phyloP scores from a whole-genome alignment of 2,113 vertebrate species.

The Caretta caretta region DNA sequence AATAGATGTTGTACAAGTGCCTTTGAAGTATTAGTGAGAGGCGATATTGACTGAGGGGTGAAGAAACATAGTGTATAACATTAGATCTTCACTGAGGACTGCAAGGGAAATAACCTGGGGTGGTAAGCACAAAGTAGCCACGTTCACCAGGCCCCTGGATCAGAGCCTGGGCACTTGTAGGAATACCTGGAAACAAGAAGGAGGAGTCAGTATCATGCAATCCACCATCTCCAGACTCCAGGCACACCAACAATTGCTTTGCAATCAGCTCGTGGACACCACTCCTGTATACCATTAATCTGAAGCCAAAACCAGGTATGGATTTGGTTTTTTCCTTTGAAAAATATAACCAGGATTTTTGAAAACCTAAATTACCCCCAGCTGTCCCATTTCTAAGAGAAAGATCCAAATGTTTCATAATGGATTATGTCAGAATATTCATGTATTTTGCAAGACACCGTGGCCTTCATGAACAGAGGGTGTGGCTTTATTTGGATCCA shows the following conservation, averaged over 20 bases:
- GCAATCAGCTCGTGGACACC: not conserved
- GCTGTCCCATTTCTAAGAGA: not conserved
- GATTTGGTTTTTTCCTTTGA: not conserved
- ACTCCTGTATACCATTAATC: not conserved
- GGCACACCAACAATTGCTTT: not conserved
- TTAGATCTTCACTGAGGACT: not conserved
- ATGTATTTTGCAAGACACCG: not conserved
- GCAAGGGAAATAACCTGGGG: not conserved
- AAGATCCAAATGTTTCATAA: not conserved
- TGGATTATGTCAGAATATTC: not conserved
- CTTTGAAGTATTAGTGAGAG: not conserved
- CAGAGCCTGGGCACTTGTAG: not conserved
- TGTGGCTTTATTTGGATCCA: not conserved
- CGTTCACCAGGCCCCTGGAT: not conserved
- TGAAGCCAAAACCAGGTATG: not conserved
- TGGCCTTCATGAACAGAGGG: not conserved
- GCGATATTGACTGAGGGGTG: not conserved
- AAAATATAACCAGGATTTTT: not conserved
- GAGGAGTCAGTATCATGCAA: not conserved
- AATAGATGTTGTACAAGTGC: not conserved
- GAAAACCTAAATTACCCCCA: not conserved
- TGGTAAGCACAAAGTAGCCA: not conserved
- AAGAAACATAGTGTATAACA: not conserved
- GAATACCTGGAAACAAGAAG: not conserved
- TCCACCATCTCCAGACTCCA: not conserved